These are phyloP conservation scores for Diabrotica balteata DNA, from an alignment of 2,888 invertebrate species.

Conservation along the genomic window DNA sequence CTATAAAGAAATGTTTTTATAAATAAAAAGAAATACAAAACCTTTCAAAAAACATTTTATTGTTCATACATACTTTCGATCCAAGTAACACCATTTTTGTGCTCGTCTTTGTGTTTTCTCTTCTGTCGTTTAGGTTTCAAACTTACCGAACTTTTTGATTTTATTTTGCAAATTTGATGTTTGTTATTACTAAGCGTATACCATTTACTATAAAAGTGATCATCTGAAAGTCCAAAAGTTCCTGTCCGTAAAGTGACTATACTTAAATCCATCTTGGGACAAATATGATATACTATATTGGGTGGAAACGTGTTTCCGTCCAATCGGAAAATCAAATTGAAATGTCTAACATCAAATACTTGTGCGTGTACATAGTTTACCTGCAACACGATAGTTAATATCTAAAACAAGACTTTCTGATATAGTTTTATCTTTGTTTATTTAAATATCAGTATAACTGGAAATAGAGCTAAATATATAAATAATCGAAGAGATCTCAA, in stretches of 20 bases:
- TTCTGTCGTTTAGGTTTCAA: conserved; percentile 8
- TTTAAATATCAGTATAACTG: too few relatives aligned
- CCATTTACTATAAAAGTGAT: conserved; percentile 28
- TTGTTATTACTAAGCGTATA: conserved; percentile 32
- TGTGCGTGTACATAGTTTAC: conserved; percentile 35
- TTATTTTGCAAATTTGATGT: conserved; percentile 33
- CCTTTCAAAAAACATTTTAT: background rate
- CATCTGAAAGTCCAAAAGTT: background rate
- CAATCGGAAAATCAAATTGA: conserved; percentile 44
- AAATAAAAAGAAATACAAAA: too few relatives aligned
- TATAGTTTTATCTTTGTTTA: too few relatives aligned
- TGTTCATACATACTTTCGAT: conserved; percentile 33
- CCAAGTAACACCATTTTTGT: conserved; percentile 31
- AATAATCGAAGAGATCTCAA: too few relatives aligned
- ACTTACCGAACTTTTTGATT: background rate
- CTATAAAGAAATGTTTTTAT: too few relatives aligned
- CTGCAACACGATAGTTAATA: background rate
- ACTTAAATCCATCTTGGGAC: conserved; percentile 30
- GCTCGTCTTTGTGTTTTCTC: conserved; percentile 7
- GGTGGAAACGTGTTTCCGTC: conserved; percentile 50
- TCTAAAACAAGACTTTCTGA: too few relatives aligned
- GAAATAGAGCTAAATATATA: too few relatives aligned
- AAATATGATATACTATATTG: conserved; percentile 48
- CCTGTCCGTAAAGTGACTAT: conserved; percentile 8
- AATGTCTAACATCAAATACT: conserved; percentile 44